Conservation (phyloP, 2,797 vertebrate species). For the Bucorvus abyssinicus region DNA sequence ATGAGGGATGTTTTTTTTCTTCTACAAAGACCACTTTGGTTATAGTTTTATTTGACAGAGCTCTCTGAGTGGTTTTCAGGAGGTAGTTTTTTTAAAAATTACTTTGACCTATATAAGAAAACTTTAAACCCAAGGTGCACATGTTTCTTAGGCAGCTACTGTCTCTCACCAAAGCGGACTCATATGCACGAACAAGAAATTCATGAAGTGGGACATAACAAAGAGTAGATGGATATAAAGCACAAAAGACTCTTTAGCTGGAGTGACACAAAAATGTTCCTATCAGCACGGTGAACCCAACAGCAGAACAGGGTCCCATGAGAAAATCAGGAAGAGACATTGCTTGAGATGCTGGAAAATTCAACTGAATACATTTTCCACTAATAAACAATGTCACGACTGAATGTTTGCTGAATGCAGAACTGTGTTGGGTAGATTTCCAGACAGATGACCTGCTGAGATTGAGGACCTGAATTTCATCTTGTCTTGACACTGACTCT, state of each 20-base stretch:
- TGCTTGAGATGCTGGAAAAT: neutral
- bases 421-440: neutral
- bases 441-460: neutral
- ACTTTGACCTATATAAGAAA: neutral
- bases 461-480: neutral
- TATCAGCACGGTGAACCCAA: neutral
- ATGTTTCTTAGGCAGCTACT: neutral
- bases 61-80: neutral
- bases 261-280: neutral
- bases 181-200: rapidly evolving
- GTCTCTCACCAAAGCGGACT: neutral
- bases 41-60: neutral
- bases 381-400: neutral
- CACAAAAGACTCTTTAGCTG: neutral
- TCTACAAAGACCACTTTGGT: neutral
- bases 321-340: neutral
- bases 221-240: neutral
- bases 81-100: neutral
- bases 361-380: neutral
- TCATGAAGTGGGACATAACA: neutral
- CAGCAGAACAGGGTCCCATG: neutral
- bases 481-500: neutral
- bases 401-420: neutral
- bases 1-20: neutral
- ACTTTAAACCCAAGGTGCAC: neutral